These are phyloP conservation scores for Dendroctonus valens DNA, from an alignment of 1,140 invertebrate species.

Conservation along the genomic window DNA sequence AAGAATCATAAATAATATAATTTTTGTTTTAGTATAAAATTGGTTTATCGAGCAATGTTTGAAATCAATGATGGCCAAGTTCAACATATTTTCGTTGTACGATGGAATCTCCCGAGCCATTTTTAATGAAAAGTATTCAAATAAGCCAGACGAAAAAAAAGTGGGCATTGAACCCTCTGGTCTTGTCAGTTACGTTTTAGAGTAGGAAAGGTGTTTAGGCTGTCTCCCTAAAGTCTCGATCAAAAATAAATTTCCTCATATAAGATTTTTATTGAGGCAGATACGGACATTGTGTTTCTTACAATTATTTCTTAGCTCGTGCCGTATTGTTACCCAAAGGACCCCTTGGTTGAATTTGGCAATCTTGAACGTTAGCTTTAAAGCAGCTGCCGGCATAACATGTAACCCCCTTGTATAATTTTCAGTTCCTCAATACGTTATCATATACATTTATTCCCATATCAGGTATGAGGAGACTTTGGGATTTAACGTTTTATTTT, in stretches of 20 bases:
- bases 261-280: slow-evolving; percentile 35
- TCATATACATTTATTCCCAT: slow-evolving; percentile 33
- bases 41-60: no score
- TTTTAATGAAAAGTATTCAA: neutral
- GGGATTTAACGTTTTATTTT: slow-evolving; percentile 35
- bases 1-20: no score
- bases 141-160: neutral
- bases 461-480: slow-evolving; percentile 28
- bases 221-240: slow-evolving; percentile 16
- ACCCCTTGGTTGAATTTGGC: slow-evolving; percentile 33
- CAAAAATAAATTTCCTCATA: slow-evolving; percentile 27
- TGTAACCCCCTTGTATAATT: slow-evolving; percentile 34
- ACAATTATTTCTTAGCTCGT: slow-evolving; percentile 36
- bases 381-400: slow-evolving; percentile 26
- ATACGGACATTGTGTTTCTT: slow-evolving; percentile 36
- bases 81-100: no score
- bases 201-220: slow-evolving; percentile 27
- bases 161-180: neutral
- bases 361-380: slow-evolving; percentile 32
- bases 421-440: slow-evolving; percentile 30
- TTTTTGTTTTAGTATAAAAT: no score
- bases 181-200: slow-evolving; percentile 23
- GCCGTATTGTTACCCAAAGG: slow-evolving; percentile 32
- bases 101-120: no score
- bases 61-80: no score